These are phyloP conservation scores for Heliopora coerulea DNA, from an alignment of 92 coral and sea anemone genomes.

Conservation along the genomic window DNA sequence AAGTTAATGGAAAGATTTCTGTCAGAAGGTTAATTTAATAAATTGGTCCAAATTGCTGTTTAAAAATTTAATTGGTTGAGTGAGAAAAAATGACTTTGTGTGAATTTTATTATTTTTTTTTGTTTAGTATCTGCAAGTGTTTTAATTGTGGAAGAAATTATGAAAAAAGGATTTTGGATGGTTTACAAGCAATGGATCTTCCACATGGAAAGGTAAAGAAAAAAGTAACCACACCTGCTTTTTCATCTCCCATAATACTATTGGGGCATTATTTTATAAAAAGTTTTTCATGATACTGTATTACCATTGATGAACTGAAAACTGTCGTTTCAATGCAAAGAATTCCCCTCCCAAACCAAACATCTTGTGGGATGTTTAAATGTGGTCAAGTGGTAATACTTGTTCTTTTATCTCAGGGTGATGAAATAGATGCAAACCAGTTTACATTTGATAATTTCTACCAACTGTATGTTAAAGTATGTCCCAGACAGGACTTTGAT, in stretches of 20 bases:
- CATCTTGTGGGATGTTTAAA: too few relatives aligned
- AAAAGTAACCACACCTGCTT: too few relatives aligned
- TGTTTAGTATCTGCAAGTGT: slow-evolving; percentile 82
- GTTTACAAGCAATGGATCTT: slow-evolving; percentile 81
- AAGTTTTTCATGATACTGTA: too few relatives aligned
- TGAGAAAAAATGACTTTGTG: neutral
- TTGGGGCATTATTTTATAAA: too few relatives aligned
- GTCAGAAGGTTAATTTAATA: slow-evolving; percentile 60
- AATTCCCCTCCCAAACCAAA: too few relatives aligned
- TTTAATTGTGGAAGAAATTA: slow-evolving; percentile 85
- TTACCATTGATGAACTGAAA: too few relatives aligned
- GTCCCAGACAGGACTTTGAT: slow-evolving; percentile 88
- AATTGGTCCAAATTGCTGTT: too few relatives aligned
- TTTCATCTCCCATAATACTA: too few relatives aligned
- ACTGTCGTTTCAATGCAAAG: too few relatives aligned
- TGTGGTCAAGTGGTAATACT: too few relatives aligned
- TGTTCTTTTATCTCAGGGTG: slow-evolving; percentile 52
- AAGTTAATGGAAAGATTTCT: slow-evolving; percentile 62
- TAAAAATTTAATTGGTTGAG: neutral
- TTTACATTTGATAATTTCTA: slow-evolving; percentile 86
- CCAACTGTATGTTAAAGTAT: slow-evolving; percentile 84
- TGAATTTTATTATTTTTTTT: neutral
- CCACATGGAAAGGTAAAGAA: slow-evolving; percentile 72
- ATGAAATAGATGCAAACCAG: slow-evolving; percentile 64
- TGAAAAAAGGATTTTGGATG: slow-evolving; percentile 84